Base-by-base conservation (phyloP, 2,888 invertebrate species). In the Epistrophe grossulariae region DNA sequence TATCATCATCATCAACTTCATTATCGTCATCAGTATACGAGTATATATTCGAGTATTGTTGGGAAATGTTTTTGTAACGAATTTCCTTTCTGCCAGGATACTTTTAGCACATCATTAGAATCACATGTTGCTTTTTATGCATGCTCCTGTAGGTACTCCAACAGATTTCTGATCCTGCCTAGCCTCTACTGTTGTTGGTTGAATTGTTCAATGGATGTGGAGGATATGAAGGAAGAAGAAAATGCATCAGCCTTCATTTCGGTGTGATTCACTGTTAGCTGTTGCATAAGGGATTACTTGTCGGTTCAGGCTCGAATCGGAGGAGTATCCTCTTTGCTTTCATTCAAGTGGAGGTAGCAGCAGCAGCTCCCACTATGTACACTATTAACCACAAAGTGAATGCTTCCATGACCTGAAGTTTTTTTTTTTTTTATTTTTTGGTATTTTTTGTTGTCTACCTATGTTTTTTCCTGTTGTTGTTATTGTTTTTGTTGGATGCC, bases 51-150 rank as follows among this genome's bases (percentile, higher is more conserved):
- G 35, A 31, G 40, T 43, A 60, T 79, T 60, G 80, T 80, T 76
- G 52, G 64, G 52, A 43, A 84, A 50, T 74, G 45, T 70, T 70
- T 81, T 82, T 78, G 71, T 71, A 72, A 78, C 31, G 57, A 73
- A 64, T 81, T 77, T 71, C 45, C 77, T 57, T 71, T 70, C 38
- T 55, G 43, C n/a, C 74, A 74, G 79, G 70, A 79, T 70, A 66
- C 79, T 70, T 73, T 70, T 79, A 57, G 84, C 84, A 84, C 84
- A 80, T 80, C 80, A 80, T 80, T 84, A 80, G 80, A 80, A 76
- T 80, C 71, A 84, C 80, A 84, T 80, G 76, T 76, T 80, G 74
- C 80, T 77, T 19, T 48, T 19, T 48, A 31, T 24, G 24, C 38
- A 19, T 17, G 24, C 24, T 55, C 55, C 52, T 24, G 13, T 28